Evolutionary conservation across 2,888 invertebrate genomes (phyloP).

Genomic region (Amblyteles armatorius): DNA sequence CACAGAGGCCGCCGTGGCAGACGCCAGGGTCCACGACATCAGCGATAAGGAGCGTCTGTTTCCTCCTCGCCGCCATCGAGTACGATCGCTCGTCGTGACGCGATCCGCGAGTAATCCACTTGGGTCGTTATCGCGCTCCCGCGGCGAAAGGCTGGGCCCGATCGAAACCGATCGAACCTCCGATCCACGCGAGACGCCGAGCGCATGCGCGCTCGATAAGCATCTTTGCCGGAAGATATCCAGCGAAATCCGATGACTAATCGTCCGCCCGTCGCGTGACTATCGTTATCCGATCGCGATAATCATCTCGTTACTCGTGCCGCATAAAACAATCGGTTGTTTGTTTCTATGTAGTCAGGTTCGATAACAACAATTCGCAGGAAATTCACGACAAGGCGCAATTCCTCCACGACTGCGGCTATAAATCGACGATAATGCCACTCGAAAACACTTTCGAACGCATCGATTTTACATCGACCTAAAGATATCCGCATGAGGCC

Average conservation of each 20-base stretch:
- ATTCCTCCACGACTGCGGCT: too few species aligned
- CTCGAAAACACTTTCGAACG: too few species aligned
- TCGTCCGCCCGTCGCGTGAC: neutral
- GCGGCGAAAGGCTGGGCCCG: constrained; percentile 47
- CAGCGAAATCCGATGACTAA: constrained; percentile 11
- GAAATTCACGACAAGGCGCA: too few species aligned
- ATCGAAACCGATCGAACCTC: constrained; percentile 32
- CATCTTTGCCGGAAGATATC: constrained; percentile 2
- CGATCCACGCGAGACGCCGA: neutral
- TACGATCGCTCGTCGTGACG: constrained; percentile 44
- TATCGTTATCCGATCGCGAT: neutral
- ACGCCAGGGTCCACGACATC: constrained; percentile 4
- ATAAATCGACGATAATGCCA: too few species aligned
- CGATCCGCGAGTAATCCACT: constrained; percentile 57
- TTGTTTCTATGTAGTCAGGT: neutral
- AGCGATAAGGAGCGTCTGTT: constrained; percentile 41
- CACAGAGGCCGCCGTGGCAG: neutral
- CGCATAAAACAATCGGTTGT: neutral
- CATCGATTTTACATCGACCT: too few species aligned
- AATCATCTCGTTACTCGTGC: neutral
- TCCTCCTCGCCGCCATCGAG: constrained; percentile 5
- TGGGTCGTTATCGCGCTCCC: constrained; percentile 36
- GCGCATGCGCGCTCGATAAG: neutral
- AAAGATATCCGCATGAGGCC: too few species aligned
- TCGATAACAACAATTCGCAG: too few species aligned